These are phyloP conservation scores for Habropoda laboriosa DNA, from an alignment of 1,140 invertebrate species.

Conservation along the genomic window DNA sequence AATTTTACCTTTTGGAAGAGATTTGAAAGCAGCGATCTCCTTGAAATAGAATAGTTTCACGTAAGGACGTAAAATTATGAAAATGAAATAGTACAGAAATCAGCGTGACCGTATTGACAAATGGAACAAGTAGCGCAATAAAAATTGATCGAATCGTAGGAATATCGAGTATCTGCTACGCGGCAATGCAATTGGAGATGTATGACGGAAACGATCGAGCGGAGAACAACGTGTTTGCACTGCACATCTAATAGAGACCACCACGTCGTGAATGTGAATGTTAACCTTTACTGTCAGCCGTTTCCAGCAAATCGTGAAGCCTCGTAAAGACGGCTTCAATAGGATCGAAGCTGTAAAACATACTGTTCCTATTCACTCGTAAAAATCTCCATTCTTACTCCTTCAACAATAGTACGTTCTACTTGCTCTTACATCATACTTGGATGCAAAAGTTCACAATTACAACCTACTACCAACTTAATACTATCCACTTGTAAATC, in stretches of 20 bases:
- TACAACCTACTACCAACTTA: no score
- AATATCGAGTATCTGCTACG: not conserved
- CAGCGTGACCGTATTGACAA: no score
- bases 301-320: slow-evolving; percentile 19
- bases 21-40: no score
- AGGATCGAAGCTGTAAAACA: slow-evolving; percentile 27
- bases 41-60: no score
- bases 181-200: not conserved
- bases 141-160: not conserved
- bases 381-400: not conserved
- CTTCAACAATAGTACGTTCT: not conserved
- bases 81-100: no score
- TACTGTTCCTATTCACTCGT: not conserved
- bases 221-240: slow-evolving; percentile 6
- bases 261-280: slow-evolving; percentile 31
- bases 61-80: no score
- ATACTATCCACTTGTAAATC: not conserved
- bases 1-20: no score
- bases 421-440: not conserved
- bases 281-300: slow-evolving; percentile 22
- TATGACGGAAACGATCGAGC: slow-evolving; percentile 12
- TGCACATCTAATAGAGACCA: slow-evolving; percentile 43
- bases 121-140: no score
- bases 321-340: slow-evolving; percentile 50
- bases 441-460: not conserved